Conservation (phyloP, 2,113 vertebrate species). For the Thryonomys swinderianus region DNA sequence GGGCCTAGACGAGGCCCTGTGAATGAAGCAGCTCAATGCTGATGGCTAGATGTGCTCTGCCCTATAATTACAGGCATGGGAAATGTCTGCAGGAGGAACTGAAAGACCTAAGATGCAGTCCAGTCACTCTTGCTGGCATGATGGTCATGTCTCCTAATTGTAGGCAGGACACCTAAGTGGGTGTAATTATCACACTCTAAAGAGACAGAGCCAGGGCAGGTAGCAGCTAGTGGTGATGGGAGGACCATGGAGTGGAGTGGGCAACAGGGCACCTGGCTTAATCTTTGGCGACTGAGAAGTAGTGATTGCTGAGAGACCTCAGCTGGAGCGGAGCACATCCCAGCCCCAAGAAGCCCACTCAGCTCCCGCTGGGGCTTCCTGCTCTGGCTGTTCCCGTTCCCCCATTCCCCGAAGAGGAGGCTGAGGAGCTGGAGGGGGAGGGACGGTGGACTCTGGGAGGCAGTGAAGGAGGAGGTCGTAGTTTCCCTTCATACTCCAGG, state of each 20-base stretch:
- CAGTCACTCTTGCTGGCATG: not conserved
- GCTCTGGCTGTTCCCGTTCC: not conserved
- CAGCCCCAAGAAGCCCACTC: not conserved
- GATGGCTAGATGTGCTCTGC: not conserved
- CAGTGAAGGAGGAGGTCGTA: not conserved
- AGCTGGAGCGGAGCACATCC: not conserved
- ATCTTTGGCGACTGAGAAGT: not conserved
- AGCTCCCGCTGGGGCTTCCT: not conserved
- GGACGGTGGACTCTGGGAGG: not conserved
- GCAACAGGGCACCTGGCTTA: not conserved
- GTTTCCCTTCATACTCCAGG: fast-evolving
- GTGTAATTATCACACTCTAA: not conserved
- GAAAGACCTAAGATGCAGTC: not conserved
- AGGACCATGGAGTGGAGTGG: not conserved
- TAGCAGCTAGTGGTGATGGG: not conserved
- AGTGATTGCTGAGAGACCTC: not conserved
- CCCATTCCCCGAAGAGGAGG: not conserved
- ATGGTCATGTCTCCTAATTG: not conserved
- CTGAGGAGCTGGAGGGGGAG: not conserved
- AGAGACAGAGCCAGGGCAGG: not conserved
- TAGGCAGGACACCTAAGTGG: not conserved
- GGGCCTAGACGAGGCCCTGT: not conserved
- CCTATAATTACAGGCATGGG: not conserved
- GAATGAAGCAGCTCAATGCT: not conserved
- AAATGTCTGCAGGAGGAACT: not conserved